Conservation (phyloP, 2,797 vertebrate genomes). For the Centropyge bicolor region DNA sequence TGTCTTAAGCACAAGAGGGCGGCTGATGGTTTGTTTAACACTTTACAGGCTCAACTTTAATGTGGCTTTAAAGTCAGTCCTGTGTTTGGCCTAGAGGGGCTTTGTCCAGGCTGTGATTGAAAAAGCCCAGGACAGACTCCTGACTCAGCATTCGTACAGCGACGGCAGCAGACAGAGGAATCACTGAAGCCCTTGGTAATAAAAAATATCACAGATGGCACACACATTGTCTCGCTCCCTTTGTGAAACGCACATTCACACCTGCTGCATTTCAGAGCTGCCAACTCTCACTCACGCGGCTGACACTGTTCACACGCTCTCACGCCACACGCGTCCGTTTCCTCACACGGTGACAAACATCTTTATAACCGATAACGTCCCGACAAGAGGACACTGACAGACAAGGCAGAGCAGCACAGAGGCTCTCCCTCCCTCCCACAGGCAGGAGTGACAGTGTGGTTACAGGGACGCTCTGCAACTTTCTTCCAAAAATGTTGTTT, state of each 20-base stretch:
- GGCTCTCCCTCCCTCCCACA: too few relatives aligned
- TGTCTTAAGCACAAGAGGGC: not conserved
- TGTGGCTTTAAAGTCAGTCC: constrained; percentile 6
- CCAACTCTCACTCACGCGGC: too few relatives aligned
- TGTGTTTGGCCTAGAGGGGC: constrained; percentile 23
- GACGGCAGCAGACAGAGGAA: constrained; percentile 40
- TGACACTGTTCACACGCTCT: too few relatives aligned
- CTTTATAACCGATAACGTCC: too few relatives aligned
- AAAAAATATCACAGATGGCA: constrained; percentile 32
- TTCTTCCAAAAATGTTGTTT: too few relatives aligned
- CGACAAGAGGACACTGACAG: too few relatives aligned
- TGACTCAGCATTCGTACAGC: constrained; percentile 54
- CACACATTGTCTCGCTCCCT: constrained; percentile 14
- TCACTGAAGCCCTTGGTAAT: constrained; percentile 33
- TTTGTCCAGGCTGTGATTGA: constrained; percentile 36
- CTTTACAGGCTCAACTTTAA: constrained; percentile 21
- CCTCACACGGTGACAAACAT: too few relatives aligned
- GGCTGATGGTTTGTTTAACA: constrained; percentile 24
- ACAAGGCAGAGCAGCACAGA: too few relatives aligned
- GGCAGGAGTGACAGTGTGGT: too few relatives aligned
- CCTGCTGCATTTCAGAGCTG: constrained; percentile 3
- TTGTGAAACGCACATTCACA: constrained; percentile 31
- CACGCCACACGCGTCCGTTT: too few relatives aligned
- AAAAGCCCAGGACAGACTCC: constrained; percentile 31
- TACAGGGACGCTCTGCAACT: too few relatives aligned